Evolutionary conservation across 2,888 invertebrate genomes (phyloP).

Genomic region (Andrena dorsata): DNA sequence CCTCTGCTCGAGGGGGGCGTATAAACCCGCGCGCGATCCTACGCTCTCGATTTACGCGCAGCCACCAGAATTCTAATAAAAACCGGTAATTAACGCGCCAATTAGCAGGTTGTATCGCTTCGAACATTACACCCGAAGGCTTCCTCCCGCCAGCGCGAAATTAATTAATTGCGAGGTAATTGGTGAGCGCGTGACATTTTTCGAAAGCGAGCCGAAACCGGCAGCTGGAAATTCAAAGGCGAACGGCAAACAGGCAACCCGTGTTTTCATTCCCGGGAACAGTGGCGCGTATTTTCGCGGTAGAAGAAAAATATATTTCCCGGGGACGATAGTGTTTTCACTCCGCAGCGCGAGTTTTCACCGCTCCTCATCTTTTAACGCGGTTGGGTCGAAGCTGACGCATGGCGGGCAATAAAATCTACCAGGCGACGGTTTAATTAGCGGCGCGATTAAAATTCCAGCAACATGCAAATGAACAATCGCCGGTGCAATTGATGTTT

Average conservation of each 20-base stretch:
- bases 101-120: constrained; percentile 16
- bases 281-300: background rate
- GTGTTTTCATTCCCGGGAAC: too few relatives aligned
- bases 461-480: constrained; percentile 31
- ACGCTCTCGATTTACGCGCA: constrained; percentile 22
- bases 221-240: background rate
- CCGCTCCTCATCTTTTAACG: constrained; percentile 1
- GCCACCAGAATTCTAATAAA: constrained; percentile 23
- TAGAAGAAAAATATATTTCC: background rate
- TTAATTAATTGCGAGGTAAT: constrained; percentile 44
- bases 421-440: constrained; percentile 32
- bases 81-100: constrained; percentile 41
- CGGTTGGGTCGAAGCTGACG: background rate
- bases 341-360: too few relatives aligned
- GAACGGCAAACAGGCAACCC: too few relatives aligned
- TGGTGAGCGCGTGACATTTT: constrained; percentile 3
- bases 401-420: constrained; percentile 13
- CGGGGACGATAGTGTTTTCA: too few relatives aligned
- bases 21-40: constrained; percentile 15
- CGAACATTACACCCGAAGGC: constrained; percentile 20
- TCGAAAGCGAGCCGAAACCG: background rate
- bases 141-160: background rate
- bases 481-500: constrained; percentile 25
- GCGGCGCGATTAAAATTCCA: constrained; percentile 34
- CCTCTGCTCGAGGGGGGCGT: background rate